These are phyloP conservation scores for Uria aalge DNA, from an alignment of 2,113 vertebrate species.

Conservation along the genomic window DNA sequence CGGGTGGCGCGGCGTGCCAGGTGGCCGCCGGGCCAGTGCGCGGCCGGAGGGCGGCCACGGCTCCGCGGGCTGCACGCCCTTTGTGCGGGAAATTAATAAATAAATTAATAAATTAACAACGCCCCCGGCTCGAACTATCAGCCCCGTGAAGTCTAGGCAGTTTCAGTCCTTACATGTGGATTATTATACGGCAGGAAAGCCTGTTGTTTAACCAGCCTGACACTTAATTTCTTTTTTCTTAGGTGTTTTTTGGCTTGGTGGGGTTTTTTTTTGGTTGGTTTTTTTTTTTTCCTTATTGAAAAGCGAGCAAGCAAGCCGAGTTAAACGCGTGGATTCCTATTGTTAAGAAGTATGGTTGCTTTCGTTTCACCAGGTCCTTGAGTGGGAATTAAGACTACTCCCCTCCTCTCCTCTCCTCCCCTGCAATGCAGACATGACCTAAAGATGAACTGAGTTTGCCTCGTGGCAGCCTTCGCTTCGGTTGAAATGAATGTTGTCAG, in stretches of 20 bases:
- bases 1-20: neutral
- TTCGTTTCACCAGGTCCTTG: neutral
- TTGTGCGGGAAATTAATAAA: neutral
- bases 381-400: neutral
- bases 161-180: neutral
- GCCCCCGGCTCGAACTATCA: neutral
- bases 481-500: neutral
- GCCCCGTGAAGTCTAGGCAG: neutral
- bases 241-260: too few relatives aligned
- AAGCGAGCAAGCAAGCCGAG: accelerated
- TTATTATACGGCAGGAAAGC: neutral
- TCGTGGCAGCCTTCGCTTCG: neutral
- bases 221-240: neutral
- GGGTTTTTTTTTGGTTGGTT: too few relatives aligned
- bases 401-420: neutral
- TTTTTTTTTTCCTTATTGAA: too few relatives aligned
- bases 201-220: neutral
- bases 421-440: slow-evolving; percentile 64
- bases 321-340: neutral
- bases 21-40: neutral
- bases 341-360: neutral
- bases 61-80: neutral
- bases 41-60: neutral
- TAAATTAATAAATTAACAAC: neutral
- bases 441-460: neutral